phyloP scores from a whole-genome alignment of 1,140 invertebrate genomes.

The Tigriopus japonicus region DNA sequence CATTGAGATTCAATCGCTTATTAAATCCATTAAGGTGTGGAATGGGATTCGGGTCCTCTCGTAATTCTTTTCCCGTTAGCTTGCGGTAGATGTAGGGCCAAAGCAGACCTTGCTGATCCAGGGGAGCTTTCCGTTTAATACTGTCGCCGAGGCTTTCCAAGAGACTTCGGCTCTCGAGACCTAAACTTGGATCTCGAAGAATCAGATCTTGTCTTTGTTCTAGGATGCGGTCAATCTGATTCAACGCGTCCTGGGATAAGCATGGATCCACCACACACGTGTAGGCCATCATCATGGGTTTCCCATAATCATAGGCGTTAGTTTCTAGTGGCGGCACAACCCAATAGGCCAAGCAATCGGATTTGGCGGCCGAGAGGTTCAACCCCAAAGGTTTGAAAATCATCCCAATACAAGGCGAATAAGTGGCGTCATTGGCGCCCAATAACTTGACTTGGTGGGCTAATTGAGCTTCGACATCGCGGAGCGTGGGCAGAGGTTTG shows the following conservation, averaged over 20 bases:
- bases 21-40: too few relatives aligned
- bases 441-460: slow-evolving; percentile 90
- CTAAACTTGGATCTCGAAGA: too few relatives aligned
- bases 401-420: slow-evolving; percentile 75
- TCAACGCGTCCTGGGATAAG: slow-evolving; percentile 55
- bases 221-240: slow-evolving; percentile 31
- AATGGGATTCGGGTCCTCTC: too few relatives aligned
- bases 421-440: slow-evolving; percentile 63
- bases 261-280: slow-evolving; percentile 59
- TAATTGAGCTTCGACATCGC: slow-evolving; percentile 75
- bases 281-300: slow-evolving; percentile 71
- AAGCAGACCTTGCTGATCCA: not conserved
- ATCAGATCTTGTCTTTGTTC: too few relatives aligned
- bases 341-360: slow-evolving; percentile 27
- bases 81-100: not conserved
- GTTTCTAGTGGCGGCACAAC: not conserved
- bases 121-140: too few relatives aligned
- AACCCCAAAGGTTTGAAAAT: slow-evolving; percentile 45
- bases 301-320: slow-evolving; percentile 52
- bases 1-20: too few relatives aligned
- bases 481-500: slow-evolving; percentile 66
- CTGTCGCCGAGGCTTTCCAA: too few relatives aligned
- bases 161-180: too few relatives aligned
- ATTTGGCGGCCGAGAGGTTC: slow-evolving; percentile 36
- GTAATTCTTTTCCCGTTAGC: too few relatives aligned